Percentiles rank a stretch among this genome's conserved stretches.
These are phyloP conservation scores for Camelus bactrianus DNA, from an alignment of 2,113 vertebrate species.

Conservation along the genomic window DNA sequence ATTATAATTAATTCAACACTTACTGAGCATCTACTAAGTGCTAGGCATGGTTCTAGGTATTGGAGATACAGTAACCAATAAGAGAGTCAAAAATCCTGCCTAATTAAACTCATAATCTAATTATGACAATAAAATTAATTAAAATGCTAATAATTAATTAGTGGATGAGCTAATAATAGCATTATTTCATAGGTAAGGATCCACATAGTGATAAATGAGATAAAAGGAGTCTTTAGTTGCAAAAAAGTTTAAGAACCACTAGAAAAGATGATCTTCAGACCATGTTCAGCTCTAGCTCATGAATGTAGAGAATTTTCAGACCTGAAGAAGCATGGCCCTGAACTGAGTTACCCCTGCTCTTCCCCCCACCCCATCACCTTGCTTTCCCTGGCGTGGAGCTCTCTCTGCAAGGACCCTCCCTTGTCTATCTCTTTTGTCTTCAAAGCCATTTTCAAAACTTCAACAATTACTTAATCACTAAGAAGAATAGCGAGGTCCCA, in stretches of 20 bases:
- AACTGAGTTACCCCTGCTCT: neutral
- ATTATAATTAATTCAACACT: slow-evolving; percentile 25
- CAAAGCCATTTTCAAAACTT: neutral
- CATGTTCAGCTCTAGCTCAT: neutral
- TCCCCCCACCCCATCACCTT: no score
- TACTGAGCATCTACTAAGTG: neutral
- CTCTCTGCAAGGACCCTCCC: neutral
- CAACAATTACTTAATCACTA: neutral
- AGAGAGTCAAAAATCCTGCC: neutral
- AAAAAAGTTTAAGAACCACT: slow-evolving; percentile 11
- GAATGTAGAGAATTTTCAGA: neutral
- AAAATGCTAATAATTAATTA: neutral
- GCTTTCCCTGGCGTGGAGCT: neutral
- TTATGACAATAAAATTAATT: neutral
- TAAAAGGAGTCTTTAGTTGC: neutral
- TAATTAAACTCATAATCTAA: neutral
- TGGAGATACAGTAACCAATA: neutral
- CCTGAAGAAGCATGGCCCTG: neutral
- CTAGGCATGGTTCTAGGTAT: neutral
- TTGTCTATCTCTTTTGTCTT: neutral
- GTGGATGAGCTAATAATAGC: neutral
- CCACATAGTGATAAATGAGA: neutral
- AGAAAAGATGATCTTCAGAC: neutral
- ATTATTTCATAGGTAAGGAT: neutral
- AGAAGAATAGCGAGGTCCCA: neutral